phyloP scores from a whole-genome alignment of 2,797 vertebrate genomes.

The Poecile montanus region DNA sequence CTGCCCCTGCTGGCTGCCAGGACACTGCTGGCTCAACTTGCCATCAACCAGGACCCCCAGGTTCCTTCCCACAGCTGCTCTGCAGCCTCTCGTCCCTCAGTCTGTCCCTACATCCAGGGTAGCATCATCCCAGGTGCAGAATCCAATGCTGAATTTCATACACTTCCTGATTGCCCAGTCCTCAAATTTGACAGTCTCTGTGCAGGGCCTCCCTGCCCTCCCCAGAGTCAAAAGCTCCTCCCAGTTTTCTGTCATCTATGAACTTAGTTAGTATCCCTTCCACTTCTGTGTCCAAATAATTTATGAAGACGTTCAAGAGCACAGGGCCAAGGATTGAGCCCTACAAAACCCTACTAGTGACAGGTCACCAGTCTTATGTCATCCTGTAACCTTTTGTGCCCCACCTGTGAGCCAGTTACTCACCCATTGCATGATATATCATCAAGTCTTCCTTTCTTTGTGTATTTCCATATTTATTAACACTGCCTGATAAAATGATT shows the following conservation, averaged over 20 bases:
- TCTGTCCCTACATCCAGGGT: not conserved
- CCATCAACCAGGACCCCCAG: too few relatives aligned
- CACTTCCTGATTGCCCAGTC: not conserved
- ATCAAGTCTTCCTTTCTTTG: not conserved
- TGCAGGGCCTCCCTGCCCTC: not conserved
- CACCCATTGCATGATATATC: not conserved
- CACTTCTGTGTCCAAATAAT: not conserved
- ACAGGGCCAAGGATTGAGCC: not conserved
- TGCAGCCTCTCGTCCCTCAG: not conserved
- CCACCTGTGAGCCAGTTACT: not conserved
- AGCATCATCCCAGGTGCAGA: not conserved
- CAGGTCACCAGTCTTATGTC: not conserved
- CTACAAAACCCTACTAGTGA: not conserved
- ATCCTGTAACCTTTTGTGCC: not conserved
- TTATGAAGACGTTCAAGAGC: not conserved
- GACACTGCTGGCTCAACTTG: not conserved
- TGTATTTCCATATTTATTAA: not conserved
- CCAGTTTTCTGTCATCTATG: fast-evolving
- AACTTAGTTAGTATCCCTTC: not conserved
- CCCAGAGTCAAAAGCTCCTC: not conserved
- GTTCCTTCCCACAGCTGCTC: not conserved
- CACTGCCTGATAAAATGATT: not conserved
- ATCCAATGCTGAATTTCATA: not conserved
- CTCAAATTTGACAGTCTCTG: not conserved
- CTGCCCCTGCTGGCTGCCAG: not conserved